phyloP scores from a whole-genome alignment of 2,888 invertebrate species.

The Oxystoma pomonae region DNA sequence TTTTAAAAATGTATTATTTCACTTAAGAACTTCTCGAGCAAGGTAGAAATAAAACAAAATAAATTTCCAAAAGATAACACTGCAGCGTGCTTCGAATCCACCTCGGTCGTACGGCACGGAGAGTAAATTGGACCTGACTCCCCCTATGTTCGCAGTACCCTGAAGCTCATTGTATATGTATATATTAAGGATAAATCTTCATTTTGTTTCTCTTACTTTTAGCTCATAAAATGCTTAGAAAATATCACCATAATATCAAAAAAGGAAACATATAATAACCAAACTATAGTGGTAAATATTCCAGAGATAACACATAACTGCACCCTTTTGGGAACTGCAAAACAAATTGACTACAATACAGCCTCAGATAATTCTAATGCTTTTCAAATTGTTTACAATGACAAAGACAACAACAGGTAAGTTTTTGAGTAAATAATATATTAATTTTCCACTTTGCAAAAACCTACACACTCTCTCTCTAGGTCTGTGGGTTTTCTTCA shows the following conservation, averaged over 20 bases:
- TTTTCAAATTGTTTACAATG: conserved; percentile 16
- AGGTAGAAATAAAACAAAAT: too few relatives aligned
- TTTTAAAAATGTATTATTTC: too few relatives aligned
- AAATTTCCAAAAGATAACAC: too few relatives aligned
- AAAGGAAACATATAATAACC: conserved; percentile 8
- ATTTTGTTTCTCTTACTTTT: conserved; percentile 13
- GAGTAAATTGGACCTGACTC: background rate
- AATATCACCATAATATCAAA: background rate
- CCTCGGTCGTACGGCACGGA: background rate
- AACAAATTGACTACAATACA: conserved; percentile 26
- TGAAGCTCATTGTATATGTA: too few relatives aligned
- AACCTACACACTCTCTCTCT: too few relatives aligned
- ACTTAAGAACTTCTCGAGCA: too few relatives aligned
- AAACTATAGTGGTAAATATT: background rate
- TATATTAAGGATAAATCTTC: too few relatives aligned
- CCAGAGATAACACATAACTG: conserved; percentile 12
- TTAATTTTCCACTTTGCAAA: background rate
- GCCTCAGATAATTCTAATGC: conserved; percentile 5
- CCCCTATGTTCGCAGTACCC: too few relatives aligned
- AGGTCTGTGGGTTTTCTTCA: too few relatives aligned
- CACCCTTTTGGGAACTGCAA: conserved; percentile 26
- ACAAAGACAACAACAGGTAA: conserved; percentile 1
- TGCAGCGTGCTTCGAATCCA: too few relatives aligned
- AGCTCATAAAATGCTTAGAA: conserved; percentile 27
- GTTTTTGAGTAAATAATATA: background rate